These are phyloP conservation scores for Brevipalpus yothersi DNA, from an alignment of 1,140 invertebrate species.

Conservation along the genomic window DNA sequence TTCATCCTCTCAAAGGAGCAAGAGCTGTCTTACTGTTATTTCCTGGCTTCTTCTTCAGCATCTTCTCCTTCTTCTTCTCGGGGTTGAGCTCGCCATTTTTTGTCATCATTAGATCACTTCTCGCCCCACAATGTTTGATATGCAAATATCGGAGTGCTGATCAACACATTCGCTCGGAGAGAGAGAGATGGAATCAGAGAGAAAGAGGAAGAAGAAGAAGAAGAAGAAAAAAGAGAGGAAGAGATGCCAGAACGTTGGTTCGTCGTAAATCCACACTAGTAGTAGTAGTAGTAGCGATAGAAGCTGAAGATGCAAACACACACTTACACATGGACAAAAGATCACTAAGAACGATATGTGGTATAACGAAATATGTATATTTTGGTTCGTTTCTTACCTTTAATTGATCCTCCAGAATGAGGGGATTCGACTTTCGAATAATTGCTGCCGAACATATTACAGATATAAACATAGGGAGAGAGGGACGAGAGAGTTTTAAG, in stretches of 20 bases:
- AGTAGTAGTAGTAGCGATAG: not conserved
- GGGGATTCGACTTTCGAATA: not conserved
- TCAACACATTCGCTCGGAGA: not conserved
- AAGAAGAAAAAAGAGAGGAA: not conserved
- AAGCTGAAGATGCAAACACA: not conserved
- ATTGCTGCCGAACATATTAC: not conserved
- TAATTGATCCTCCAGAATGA: not conserved
- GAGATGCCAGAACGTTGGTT: not conserved
- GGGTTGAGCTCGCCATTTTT: no score
- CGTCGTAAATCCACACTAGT: not conserved
- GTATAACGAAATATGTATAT: not conserved
- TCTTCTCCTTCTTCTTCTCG: not conserved
- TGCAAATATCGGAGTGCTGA: no score
- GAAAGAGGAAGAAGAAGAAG: not conserved
- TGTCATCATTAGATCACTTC: no score
- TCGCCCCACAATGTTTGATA: no score
- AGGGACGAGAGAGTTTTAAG: not conserved
- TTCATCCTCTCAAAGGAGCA: not conserved
- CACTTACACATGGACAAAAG: not conserved
- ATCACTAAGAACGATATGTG: not conserved
- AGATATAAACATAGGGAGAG: not conserved
- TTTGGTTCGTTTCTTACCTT: not conserved
- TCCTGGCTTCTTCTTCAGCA: not conserved
- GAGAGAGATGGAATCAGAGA: not conserved
- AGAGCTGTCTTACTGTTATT: not conserved